Base-by-base conservation (phyloP, 2,888 invertebrate genomes). In the Latheticus oryzae region DNA sequence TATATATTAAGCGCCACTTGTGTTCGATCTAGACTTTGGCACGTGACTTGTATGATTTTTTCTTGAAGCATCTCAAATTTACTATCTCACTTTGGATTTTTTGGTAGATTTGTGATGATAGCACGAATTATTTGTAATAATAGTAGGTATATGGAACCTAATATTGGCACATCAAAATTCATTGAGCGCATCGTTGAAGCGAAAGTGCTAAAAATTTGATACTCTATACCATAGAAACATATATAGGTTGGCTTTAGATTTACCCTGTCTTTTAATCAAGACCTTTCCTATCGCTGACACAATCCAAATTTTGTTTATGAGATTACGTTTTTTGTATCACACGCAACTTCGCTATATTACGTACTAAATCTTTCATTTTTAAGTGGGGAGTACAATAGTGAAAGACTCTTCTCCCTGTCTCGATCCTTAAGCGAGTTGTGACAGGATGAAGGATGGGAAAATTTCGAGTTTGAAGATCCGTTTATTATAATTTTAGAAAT, bases 1-100 rank as follows among this genome's bases (percentile, higher is more conserved):
- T 28, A 54, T 54, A 54, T 42, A 54, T 54, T 54, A 54, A 42
- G 45, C 54, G 54, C 45, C 54, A 54, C 43, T 54, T 54, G 54
- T 35, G 45, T 54, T 54, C 54, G 54, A 54, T 37, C 52, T 43
- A 53, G 42, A 33, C 32, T 28, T 50, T 40, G 42, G 43, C 43
- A 54, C 54, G 45, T 54, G 54, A 54, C 45, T 54, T 40, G 32
- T 40, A 21, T 37, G 28, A 17, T 24, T 35, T 35, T 33, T 17
- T 8, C 21, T 9, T 9, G 1, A n/a, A 35, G 21, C 35, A 9
- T 24, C 33, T 15, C 16, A 17, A 35, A 37, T 48, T 48, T 35
- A 50, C 43, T 28, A 12, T 16, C 45, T 45, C 21, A 45, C 45
- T 23, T 45, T 32, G 33, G 33, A 15, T 47, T 47, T 33, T 33